Base-by-base conservation (phyloP, 2,113 vertebrate genomes). In the Setophaga petechia region DNA sequence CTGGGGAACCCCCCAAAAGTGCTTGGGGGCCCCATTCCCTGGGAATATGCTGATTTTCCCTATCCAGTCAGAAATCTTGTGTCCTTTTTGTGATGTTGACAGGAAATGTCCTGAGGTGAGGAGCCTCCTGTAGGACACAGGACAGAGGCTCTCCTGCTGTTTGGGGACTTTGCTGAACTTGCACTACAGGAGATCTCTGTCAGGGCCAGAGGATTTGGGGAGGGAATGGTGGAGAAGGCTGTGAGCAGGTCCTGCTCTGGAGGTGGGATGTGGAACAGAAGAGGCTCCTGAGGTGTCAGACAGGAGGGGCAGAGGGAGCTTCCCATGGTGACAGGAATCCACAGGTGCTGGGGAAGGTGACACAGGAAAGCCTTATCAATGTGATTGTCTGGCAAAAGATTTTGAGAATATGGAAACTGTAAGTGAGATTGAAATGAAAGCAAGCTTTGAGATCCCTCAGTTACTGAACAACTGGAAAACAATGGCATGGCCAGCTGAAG, bases 111-210 rank as follows among this genome's bases (percentile, higher is more conserved):
- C 33, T 31, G 39, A 91, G 35, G 9, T 57, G 35, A 83, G 44
- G 21, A 67, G 21, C 10, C 9, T 63, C 20, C 59, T 68, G 55
- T 4, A 18, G 49, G 43, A 44, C 37, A 39, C 37, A 39, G 37
- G 37, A 39, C 37, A 12, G 52, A 20, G 30, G 5, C 9, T 89
- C 13, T 75, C 5, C 41, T 77, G 39, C 17, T 41, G 9, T 24
- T 91, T 20, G 66, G 57, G 74, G 4, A 4, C 12, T 62, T 11
- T 0, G 1, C 31, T 37, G 14, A 65, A 14, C 15, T 28, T 41
- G 27, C 8, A 21, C 5, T 3, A 0, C 1, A 0, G 13, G 35
- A 58, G 8, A 20, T 68, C 39, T 33, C 41, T 0, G 0, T 16
- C 12, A 28, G 74, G 33, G 31, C 19, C 66, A 24, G 74, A 14